A percentile compares a stretch with the other conserved stretches of the same genome.
Conservation (phyloP, 2,888 invertebrate species). For the Lingula anatina region DNA sequence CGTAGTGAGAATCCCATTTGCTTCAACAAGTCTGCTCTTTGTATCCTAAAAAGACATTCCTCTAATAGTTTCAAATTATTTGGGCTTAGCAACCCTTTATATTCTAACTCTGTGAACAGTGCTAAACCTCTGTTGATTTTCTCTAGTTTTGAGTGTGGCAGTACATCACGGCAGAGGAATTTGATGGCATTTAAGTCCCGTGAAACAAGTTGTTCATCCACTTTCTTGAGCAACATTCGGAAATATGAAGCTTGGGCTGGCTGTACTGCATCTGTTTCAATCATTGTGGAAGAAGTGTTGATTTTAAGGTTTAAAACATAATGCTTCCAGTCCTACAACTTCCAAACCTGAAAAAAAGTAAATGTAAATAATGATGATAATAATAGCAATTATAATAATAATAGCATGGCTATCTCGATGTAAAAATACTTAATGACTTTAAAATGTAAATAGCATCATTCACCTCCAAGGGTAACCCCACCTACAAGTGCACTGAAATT, state of each 20-base stretch:
- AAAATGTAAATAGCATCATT: too few relatives aligned
- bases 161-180: background rate
- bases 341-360: too few relatives aligned
- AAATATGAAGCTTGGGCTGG: background rate
- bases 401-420: too few relatives aligned
- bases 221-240: background rate
- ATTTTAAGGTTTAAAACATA: too few relatives aligned
- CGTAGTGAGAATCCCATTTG: background rate
- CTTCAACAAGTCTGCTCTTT: background rate
- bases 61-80: background rate
- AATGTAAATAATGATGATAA: too few relatives aligned
- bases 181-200: background rate
- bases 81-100: background rate
- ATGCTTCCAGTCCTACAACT: too few relatives aligned
- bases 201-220: conserved; percentile 1
- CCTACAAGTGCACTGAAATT: too few relatives aligned
- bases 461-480: too few relatives aligned
- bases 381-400: too few relatives aligned
- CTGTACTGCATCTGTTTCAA: background rate
- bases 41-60: background rate
- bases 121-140: background rate
- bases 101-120: conserved; percentile 1
- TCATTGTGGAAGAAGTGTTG: too few relatives aligned
- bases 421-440: too few relatives aligned
- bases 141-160: background rate